These are phyloP conservation scores for Ephestia elutella DNA, from an alignment of 1,140 invertebrate genomes.

Conservation along the genomic window DNA sequence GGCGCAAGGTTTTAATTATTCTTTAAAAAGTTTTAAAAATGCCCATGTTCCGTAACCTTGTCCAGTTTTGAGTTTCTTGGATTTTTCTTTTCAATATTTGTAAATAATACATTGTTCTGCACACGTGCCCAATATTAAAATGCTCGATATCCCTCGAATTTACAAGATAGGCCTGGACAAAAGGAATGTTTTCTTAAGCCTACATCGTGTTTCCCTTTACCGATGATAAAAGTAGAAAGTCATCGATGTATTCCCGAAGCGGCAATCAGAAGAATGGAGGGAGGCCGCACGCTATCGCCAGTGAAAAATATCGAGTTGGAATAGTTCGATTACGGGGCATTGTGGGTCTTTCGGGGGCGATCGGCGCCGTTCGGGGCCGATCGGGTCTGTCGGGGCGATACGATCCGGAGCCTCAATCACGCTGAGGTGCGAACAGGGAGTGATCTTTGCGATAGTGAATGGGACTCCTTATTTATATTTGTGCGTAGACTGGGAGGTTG, in stretches of 20 bases:
- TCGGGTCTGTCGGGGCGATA: not conserved
- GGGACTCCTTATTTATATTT: not conserved
- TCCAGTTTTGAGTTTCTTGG: too few species aligned
- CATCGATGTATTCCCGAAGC: not conserved
- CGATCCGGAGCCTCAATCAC: not conserved
- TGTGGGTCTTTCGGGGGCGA: not conserved
- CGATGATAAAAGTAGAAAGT: constrained; percentile 3
- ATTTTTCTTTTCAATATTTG: too few species aligned
- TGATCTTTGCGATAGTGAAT: not conserved
- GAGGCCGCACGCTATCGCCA: not conserved
- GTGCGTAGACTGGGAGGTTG: not conserved
- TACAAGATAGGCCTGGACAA: not conserved
- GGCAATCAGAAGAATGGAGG: not conserved
- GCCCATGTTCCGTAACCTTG: too few species aligned
- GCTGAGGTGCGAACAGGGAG: not conserved
- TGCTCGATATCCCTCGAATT: not conserved
- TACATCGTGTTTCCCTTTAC: not conserved
- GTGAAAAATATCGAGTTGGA: constrained; percentile 3
- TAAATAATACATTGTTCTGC: too few species aligned
- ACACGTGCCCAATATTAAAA: not conserved
- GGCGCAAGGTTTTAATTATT: too few species aligned
- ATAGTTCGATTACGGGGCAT: constrained; percentile 3
- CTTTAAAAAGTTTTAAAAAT: too few species aligned
- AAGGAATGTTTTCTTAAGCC: not conserved
- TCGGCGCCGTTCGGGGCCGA: not conserved